Evolutionary conservation across 2,797 vertebrate genomes (phyloP), one percentile per base, ranked within the genome.

Genomic region (Smutsia temminckii): DNA sequence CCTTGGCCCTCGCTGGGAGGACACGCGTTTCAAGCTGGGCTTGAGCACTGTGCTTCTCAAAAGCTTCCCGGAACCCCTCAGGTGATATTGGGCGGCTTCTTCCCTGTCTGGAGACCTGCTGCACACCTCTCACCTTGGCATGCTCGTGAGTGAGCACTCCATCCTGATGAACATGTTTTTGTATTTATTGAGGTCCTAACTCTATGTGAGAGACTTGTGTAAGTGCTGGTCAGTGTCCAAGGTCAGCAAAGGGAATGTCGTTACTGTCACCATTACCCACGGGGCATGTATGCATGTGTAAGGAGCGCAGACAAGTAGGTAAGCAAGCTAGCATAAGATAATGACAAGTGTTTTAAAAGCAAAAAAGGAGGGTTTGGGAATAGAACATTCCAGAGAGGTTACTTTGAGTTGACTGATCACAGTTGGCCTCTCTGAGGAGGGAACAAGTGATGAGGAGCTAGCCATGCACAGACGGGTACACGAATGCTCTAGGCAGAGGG

Each of bases 251-350:
- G 29, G 20, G 25, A 42, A 6, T 13, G 1, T 4, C 11, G 0
- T 25, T 32, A 1, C 42, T 0, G 0, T 34, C 34, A 3, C 53
- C 27, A 5, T 6, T 20, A 1, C 29, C 40, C 18, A 8, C 3
- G 34, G 25, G 42, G 55, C 0, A 1, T 8, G 51, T 21, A 68
- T n/a, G 85, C 34, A 3, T 20, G 6, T 5, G 11, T 27, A 29
- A 11, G 29, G 42, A 37, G 34, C 40, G 32, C 61, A 13, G 40
- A 17, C 40, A 64, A 57, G 40, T 27, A 40, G 9, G 8, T 1
- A 69, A 69, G 42, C 8, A 29, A 49, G 49, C 40, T 5, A 8
- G 13, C 27, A 14, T 20, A 53, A 53, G 46, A n/a, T 25, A 40
- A 74, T 34, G 29, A 7, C 14, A 85, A 23, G 16, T 57, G 32